Conservation (phyloP, 2,888 invertebrate species). For the Endotricha flammealis region DNA sequence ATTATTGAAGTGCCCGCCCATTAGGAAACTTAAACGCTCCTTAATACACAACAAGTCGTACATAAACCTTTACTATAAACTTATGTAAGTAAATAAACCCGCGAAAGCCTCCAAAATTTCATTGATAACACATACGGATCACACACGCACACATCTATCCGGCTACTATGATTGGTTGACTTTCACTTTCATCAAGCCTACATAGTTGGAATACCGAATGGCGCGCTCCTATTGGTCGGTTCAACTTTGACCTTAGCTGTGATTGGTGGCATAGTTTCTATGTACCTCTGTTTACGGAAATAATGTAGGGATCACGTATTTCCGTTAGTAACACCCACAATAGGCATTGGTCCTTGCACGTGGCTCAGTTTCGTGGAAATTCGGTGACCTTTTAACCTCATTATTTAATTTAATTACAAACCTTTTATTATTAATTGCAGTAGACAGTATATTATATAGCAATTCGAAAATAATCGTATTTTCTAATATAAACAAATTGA, state of each 20-base stretch:
- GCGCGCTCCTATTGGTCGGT: constrained; percentile 50
- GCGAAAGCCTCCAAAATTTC: constrained; percentile 26
- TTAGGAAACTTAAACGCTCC: neutral
- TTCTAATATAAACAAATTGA: too few species aligned
- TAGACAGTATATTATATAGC: too few species aligned
- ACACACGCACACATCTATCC: constrained; percentile 34
- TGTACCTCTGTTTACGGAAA: constrained; percentile 54
- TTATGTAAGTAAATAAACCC: constrained; percentile 10
- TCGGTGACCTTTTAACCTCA: too few species aligned
- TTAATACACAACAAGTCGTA: neutral
- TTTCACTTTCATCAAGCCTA: constrained; percentile 72
- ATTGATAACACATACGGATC: constrained; percentile 43
- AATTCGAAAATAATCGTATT: too few species aligned
- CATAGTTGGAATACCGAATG: constrained; percentile 64
- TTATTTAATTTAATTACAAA: too few species aligned
- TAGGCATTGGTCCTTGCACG: constrained; percentile 4
- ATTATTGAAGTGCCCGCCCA: neutral
- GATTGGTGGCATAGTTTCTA: constrained; percentile 51
- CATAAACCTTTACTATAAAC: constrained; percentile 7
- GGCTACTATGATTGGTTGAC: constrained; percentile 55
- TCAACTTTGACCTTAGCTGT: constrained; percentile 59
- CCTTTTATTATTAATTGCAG: too few species aligned
- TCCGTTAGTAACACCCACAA: constrained; percentile 20
- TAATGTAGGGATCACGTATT: constrained; percentile 39
- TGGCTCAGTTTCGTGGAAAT: neutral